Evolutionary conservation across 64 coral and sea anemone genomes (phyloP), one percentile per base, ranked within the genome.

Genomic region (Montipora foliosa): DNA sequence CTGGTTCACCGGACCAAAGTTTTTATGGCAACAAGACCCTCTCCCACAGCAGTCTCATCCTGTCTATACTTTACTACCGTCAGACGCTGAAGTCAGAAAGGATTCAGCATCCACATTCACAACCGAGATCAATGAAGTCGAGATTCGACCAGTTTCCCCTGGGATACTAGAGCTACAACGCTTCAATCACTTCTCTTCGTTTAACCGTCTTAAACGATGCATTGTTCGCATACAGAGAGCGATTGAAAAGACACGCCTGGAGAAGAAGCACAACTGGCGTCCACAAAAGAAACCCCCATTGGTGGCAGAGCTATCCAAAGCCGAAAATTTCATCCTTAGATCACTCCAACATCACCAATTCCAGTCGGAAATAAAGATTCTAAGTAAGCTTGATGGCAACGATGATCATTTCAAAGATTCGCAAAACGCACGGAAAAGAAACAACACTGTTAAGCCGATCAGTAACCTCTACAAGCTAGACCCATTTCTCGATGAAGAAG

Each of bases 181-280:
- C 37, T 93, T 96, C 74, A 15, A 93, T 0, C 59, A 82, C 7
- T 90, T 51, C 14, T 96, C 95, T 1, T 76, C 74, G 24, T 64
- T 93, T 12, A 80, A 80, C 22, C 91, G 91, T n/a, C 91, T 96
- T 47, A 87, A 90, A 20, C n/a, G 13, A 49, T 37, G 77, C 7
- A 81, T 93, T 19, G 81, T 93, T 2, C 66, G 14, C 3, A 82
- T 93, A 46, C 95, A 96, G 79, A 84, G 91, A 44, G 93, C 85
- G 74, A 93, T 93, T 46, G 91, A 93, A 81, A 81, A 61, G n/a
- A 22, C 44, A 16, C 22, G 95, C 78, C 74, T 25, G 13, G 76
- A 96, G 44, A 96, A 96, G 50, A 62, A 87, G 14, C 20, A 87
- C 47, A 96, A 96, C 44, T 96, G 95, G 95, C 87, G 81, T 61